phyloP scores from a whole-genome alignment of 1,140 invertebrate species.

The Gryon sp. region DNA sequence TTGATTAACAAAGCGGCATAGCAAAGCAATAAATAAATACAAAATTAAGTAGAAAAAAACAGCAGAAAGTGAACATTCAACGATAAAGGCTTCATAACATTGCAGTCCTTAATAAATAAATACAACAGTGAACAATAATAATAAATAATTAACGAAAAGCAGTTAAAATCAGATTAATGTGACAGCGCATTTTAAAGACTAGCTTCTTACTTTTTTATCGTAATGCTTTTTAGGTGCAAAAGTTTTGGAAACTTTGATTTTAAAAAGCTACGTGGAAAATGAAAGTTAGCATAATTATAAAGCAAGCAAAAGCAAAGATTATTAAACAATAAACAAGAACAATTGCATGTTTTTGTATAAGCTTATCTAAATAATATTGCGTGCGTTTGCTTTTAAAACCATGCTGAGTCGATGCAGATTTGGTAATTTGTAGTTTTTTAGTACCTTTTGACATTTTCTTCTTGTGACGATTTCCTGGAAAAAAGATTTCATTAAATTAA shows the following conservation, averaged over 20 bases:
- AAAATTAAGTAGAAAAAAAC: not conserved
- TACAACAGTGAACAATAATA: slow-evolving; percentile 56
- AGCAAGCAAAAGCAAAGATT: slow-evolving; percentile 67
- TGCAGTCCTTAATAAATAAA: slow-evolving; percentile 59
- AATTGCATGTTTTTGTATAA: slow-evolving; percentile 65
- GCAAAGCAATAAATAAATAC: slow-evolving; percentile 11
- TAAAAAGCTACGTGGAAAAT: slow-evolving; percentile 62
- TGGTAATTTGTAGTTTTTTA: slow-evolving; percentile 62
- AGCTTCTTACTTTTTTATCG: slow-evolving; percentile 22
- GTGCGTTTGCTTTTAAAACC: slow-evolving; percentile 66
- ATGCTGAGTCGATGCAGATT: slow-evolving; percentile 53
- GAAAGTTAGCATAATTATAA: slow-evolving; percentile 65
- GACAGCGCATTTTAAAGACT: slow-evolving; percentile 27
- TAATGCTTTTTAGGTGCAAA: slow-evolving; percentile 16
- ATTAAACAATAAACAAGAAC: slow-evolving; percentile 65
- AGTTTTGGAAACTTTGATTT: slow-evolving; percentile 7
- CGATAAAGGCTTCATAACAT: slow-evolving; percentile 42
- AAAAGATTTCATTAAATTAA: slow-evolving; percentile 17
- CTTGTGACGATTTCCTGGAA: slow-evolving; percentile 77
- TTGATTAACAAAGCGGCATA: slow-evolving; percentile 40
- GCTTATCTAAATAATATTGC: slow-evolving; percentile 63
- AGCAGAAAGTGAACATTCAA: slow-evolving; percentile 31
- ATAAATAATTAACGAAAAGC: slow-evolving; percentile 56
- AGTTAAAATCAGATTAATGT: slow-evolving; percentile 30
- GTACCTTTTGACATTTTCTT: slow-evolving; percentile 78